A percentile compares a stretch with the other conserved stretches of the same genome.
Evolutionary conservation across 2,113 vertebrate genomes (phyloP).

Genomic region (Columba janthina): DNA sequence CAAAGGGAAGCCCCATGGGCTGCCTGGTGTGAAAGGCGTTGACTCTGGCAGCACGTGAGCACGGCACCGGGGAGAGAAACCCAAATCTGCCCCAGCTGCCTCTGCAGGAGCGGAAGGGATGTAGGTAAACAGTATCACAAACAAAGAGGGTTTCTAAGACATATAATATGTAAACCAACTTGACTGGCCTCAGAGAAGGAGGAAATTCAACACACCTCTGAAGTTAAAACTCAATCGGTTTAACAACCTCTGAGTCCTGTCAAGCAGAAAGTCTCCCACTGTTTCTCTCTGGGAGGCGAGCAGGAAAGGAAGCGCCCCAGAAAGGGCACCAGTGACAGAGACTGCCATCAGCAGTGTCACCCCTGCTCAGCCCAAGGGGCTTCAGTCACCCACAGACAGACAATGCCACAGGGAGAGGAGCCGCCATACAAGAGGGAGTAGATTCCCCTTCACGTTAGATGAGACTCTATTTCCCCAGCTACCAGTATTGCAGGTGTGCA

Average conservation of each 20-base stretch:
- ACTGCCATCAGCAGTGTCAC: not conserved
- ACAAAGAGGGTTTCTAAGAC: not conserved
- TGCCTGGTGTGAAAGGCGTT: not conserved
- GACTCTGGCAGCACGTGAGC: fast-evolving
- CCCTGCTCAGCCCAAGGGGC: not conserved
- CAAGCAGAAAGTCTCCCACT: fast-evolving
- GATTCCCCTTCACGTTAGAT: not conserved
- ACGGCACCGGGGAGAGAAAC: fast-evolving
- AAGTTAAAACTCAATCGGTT: not conserved
- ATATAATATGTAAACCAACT: not conserved
- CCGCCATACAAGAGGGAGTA: fast-evolving
- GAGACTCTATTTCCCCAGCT: fast-evolving
- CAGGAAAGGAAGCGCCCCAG: not conserved
- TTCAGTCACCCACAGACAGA: not conserved
- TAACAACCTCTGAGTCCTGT: not conserved
- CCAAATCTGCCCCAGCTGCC: not conserved
- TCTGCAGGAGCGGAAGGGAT: not conserved
- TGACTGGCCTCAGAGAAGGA: not conserved
- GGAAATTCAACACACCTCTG: not conserved
- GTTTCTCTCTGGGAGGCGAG: not conserved
- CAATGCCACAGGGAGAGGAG: not conserved
- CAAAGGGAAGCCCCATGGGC: not conserved
- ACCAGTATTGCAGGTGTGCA: not conserved
- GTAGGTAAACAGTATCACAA: not conserved
- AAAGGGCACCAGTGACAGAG: not conserved